Evolutionary conservation across 2,797 vertebrate genomes (phyloP), one percentile per base, ranked within the genome.

Genomic region (Threskiornis aethiopicus): DNA sequence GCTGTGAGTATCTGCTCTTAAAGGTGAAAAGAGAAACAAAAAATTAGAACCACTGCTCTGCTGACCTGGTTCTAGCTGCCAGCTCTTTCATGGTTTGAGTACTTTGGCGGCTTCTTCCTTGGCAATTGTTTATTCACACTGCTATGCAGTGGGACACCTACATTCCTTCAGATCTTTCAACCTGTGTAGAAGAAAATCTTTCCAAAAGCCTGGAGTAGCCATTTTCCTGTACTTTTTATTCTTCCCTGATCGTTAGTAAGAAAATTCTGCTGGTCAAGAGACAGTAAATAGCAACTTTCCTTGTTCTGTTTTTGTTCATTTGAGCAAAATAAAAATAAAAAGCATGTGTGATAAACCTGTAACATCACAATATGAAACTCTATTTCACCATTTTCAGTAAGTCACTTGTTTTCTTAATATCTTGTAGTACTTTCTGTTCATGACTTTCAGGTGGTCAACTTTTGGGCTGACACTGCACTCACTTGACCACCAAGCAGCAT

Each of bases 401-500:
- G 26, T 73, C 22, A 12, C 16, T 31, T 31, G 7, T 22, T 90
- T n/a, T 72, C 13, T 58, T 24, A 8, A 8, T 0, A 2, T 47
- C 31, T 21, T 46, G 2, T 46, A 41, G 14, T 29, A 13, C 33
- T 77, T 79, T 35, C 26, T 66, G 7, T 46, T 85, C 39, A 25
- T 61, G 49, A 54, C 46, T 86, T 82, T 12, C 1, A 26, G 62
- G 76, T 20, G 42, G 28, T 58, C 24, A 19, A 0, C 15, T 37
- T 51, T 8, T 24, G 25, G 51, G 22, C 70, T 87, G 58, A 59
- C 2, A 0, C 19, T 11, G 39, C 75, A 17, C 29, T 75, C 21
- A 1, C 1, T 1, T 44, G 29, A 21, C 20, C 10, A 4, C 26
- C 8, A 29, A 46, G 44, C 29, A 76, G 65, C 15, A 3, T 1